Percentiles rank a stretch among this genome's conserved stretches.
phyloP scores from a whole-genome alignment of 2,113 vertebrate species.

The Anas platyrhynchos region DNA sequence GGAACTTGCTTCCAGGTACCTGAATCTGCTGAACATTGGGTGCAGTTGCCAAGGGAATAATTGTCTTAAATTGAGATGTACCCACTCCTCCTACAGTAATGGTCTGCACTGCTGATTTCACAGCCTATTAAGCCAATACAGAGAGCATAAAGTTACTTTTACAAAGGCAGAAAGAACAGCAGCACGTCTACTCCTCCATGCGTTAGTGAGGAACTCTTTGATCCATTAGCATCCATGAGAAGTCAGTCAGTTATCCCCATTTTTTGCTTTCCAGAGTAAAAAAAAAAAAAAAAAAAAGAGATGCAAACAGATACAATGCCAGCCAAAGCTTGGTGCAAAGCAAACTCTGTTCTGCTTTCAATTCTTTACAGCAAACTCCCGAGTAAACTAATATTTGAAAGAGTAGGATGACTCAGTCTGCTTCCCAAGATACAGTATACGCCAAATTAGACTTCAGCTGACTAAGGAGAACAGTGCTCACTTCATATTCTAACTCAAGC shows the following conservation, averaged over 20 bases:
- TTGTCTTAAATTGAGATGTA: conserved; percentile 93
- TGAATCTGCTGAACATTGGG: conserved; percentile 97
- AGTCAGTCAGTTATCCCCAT: neutral
- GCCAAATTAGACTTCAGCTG: neutral
- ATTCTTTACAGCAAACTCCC: neutral
- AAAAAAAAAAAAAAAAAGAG: neutral
- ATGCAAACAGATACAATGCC: neutral
- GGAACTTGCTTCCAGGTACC: conserved; percentile 97
- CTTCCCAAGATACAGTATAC: neutral
- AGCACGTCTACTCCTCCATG: neutral
- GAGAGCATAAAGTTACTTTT: conserved; percentile 34
- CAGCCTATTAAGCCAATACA: conserved; percentile 78
- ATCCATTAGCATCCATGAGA: neutral
- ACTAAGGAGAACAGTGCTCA: neutral
- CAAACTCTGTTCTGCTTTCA: neutral
- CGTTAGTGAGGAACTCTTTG: neutral
- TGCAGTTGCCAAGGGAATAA: conserved; percentile 93
- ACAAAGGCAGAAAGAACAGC: neutral
- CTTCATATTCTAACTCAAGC: neutral
- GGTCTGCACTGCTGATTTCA: conserved; percentile 90
- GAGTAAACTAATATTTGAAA: neutral
- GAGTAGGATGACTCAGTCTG: neutral
- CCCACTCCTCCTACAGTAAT: conserved; percentile 89
- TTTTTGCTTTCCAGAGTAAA: neutral
- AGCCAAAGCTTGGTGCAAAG: neutral